These are phyloP conservation scores for Boloria euphrosyne DNA, from an alignment of 2,888 invertebrate species.

Conservation along the genomic window DNA sequence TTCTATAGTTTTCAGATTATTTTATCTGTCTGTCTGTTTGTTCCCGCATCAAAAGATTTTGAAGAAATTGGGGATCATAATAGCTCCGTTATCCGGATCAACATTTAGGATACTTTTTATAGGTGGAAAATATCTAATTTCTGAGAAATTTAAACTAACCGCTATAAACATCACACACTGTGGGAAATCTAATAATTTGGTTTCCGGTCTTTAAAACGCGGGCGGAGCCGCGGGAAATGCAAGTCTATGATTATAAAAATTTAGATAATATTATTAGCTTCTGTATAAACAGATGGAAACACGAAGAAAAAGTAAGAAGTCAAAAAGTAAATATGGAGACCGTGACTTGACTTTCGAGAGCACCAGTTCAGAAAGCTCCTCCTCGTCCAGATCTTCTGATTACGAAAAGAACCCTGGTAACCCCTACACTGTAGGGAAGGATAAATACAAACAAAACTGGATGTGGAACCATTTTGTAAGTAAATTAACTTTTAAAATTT, in stretches of 20 bases:
- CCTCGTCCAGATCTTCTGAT: slow-evolving; percentile 44
- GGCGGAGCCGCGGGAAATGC: no score
- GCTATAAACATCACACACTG: no score
- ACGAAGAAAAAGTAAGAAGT: slow-evolving; percentile 20
- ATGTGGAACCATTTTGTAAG: slow-evolving; percentile 56
- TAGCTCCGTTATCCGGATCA: no score
- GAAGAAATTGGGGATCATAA: no score
- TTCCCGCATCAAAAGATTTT: no score
- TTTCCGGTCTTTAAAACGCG: no score
- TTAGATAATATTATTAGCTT: neutral
- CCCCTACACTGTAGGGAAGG: slow-evolving; percentile 62
- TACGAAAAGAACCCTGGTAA: slow-evolving; percentile 67
- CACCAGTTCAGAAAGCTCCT: slow-evolving; percentile 5
- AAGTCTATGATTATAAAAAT: neutral
- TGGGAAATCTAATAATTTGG: no score
- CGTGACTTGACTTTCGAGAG: slow-evolving; percentile 12
- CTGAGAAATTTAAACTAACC: no score
- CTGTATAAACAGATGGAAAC: slow-evolving; percentile 12
- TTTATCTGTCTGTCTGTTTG: no score
- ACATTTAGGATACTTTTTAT: no score
- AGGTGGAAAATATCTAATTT: no score
- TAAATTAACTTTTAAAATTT: neutral
- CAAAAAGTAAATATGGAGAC: slow-evolving; percentile 26
- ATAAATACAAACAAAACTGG: slow-evolving; percentile 68
- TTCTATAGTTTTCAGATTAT: no score